phyloP scores from a whole-genome alignment of 2,113 vertebrate genomes.

The Podarcis cretensis region DNA sequence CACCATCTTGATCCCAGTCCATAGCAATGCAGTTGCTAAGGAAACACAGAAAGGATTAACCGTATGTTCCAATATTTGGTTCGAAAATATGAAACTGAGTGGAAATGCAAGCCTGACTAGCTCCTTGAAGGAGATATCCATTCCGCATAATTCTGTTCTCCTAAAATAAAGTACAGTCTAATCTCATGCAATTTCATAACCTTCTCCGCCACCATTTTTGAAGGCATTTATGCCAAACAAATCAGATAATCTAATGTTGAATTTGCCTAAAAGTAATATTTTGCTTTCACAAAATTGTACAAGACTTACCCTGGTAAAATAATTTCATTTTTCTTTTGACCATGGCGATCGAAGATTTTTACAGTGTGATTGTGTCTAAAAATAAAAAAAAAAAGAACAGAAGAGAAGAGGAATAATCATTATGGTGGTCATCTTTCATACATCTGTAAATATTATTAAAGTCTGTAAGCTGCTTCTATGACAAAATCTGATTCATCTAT shows the following conservation, averaged over 20 bases:
- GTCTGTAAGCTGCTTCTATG: slow-evolving; percentile 2
- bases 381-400: slow-evolving; percentile 9
- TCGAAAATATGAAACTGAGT: background rate
- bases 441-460: slow-evolving; percentile 2
- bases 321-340: slow-evolving; percentile 93
- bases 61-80: slow-evolving; percentile 4
- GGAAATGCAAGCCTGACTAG: background rate
- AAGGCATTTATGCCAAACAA: background rate
- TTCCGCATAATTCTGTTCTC: background rate
- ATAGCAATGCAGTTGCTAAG: slow-evolving; percentile 87
- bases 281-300: background rate
- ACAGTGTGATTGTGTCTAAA: slow-evolving; percentile 87
- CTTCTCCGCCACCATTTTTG: background rate
- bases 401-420: slow-evolving; percentile 31
- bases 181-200: background rate
- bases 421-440: background rate
- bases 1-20: slow-evolving; percentile 98
- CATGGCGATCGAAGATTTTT: slow-evolving; percentile 98
- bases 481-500: slow-evolving; percentile 6
- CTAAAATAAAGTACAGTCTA: background rate
- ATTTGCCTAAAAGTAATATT: background rate
- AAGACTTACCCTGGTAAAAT: slow-evolving; percentile 87
- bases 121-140: background rate
- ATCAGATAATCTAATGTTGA: background rate
- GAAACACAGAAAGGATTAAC: slow-evolving; percentile 34